Conservation (phyloP, 1,140 invertebrate genomes). For the Bombus superbus region DNA sequence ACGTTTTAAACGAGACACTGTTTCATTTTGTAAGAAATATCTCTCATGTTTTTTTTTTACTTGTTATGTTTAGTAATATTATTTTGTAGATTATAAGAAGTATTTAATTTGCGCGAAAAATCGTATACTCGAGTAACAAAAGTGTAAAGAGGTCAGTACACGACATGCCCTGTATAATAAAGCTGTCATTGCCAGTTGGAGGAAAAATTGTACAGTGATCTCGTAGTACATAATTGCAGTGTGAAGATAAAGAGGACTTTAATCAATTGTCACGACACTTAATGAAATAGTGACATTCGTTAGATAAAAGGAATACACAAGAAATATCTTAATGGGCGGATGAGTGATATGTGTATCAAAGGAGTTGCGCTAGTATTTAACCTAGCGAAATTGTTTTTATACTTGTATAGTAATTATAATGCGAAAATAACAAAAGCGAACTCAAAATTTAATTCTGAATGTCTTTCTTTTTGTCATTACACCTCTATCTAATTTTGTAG, state of each 20-base stretch:
- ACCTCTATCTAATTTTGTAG: constrained; percentile 75
- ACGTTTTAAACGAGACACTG: not conserved
- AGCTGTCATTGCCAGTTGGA: constrained; percentile 38
- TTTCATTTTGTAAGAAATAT: constrained; percentile 31
- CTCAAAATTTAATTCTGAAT: constrained; percentile 64
- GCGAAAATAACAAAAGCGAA: constrained; percentile 59
- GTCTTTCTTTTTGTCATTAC: constrained; percentile 70
- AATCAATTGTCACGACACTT: constrained; percentile 28
- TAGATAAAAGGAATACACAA: constrained; percentile 1
- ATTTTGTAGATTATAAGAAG: constrained; percentile 37
- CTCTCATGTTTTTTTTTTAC: constrained; percentile 27
- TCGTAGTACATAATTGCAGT: constrained; percentile 28
- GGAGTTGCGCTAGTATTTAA: not conserved
- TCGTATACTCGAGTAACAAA: constrained; percentile 2
- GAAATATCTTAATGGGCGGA: constrained; percentile 6
- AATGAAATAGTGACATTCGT: constrained; percentile 1
- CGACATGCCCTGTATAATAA: not conserved
- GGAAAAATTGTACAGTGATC: constrained; percentile 48
- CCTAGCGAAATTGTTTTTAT: constrained; percentile 32
- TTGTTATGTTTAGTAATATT: constrained; percentile 43
- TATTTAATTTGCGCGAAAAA: constrained; percentile 25
- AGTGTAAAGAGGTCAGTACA: constrained; percentile 24
- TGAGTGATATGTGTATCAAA: constrained; percentile 32
- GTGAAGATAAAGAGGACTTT: constrained; percentile 24
- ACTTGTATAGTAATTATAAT: constrained; percentile 51